Evolutionary conservation across 2,113 vertebrate genomes (phyloP).

Genomic region (Murina feae): DNA sequence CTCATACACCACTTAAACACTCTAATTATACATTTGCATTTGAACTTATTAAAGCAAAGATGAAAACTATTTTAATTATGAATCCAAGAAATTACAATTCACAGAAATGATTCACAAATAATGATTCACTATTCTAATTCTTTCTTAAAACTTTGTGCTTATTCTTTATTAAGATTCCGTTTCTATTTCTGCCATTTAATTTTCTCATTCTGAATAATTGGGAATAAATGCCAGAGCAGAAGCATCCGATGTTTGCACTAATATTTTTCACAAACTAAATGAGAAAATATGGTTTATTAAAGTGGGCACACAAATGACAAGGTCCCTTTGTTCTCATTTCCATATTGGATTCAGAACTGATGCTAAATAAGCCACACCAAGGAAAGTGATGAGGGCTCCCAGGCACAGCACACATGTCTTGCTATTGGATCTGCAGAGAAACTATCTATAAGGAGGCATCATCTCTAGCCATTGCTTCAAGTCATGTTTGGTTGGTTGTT

Average conservation of each 20-base stretch:
- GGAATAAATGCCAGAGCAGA: not conserved
- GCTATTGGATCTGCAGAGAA: not conserved
- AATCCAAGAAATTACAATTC: conserved; percentile 57
- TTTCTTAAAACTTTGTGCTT: conserved; percentile 28
- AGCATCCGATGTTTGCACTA: not conserved
- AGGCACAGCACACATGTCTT: not conserved
- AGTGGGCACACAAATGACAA: not conserved
- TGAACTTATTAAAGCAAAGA: conserved; percentile 55
- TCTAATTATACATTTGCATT: conserved; percentile 72
- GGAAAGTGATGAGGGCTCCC: too few relatives aligned
- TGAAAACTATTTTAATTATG: conserved; percentile 57
- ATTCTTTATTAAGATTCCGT: conserved; percentile 31
- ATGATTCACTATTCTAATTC: conserved; percentile 23
- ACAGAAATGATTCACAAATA: conserved; percentile 51
- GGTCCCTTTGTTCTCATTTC: not conserved
- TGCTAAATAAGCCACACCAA: not conserved
- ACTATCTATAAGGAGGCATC: not conserved
- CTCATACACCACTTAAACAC: conserved; percentile 60
- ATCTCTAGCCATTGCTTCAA: not conserved
- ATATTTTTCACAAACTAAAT: not conserved
- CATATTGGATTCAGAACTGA: not conserved
- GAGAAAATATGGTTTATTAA: not conserved
- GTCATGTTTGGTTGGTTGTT: not conserved
- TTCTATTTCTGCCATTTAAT: conserved; percentile 43
- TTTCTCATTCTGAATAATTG: not conserved